These are phyloP conservation scores for Harmothoe impar DNA, from an alignment of 2,888 invertebrate species.

Conservation along the genomic window DNA sequence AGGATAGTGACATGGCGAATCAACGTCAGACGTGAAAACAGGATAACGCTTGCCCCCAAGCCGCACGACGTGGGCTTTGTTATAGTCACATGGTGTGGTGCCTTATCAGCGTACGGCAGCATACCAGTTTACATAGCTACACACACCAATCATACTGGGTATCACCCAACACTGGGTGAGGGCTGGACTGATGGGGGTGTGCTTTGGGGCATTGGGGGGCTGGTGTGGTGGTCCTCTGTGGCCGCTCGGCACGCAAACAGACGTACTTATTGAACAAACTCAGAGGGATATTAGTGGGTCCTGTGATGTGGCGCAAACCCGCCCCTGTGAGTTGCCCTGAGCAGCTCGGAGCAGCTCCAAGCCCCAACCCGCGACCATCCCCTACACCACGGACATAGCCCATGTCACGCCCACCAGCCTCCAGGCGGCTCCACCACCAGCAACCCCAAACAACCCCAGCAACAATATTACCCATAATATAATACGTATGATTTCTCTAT, in stretches of 20 bases:
- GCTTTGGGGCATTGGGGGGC: not conserved
- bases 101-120: slow-evolving; percentile 14
- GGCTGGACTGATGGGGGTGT: not conserved
- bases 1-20: not conserved
- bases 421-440: not conserved
- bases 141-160: not conserved
- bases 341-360: not conserved
- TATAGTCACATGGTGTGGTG: not conserved
- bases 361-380: not conserved
- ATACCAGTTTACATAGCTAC: slow-evolving; percentile 13
- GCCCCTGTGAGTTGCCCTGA: not conserved
- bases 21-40: slow-evolving; percentile 10
- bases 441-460: not conserved
- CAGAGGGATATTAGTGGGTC: slow-evolving; percentile 4
- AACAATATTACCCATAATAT: too few relatives aligned
- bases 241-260: not conserved
- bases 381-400: not conserved
- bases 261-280: slow-evolving; percentile 17
- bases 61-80: not conserved
- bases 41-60: not conserved
- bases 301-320: not conserved
- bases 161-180: too few relatives aligned
- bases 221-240: not conserved
- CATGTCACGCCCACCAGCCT: not conserved
- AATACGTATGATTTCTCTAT: too few relatives aligned